A percentile compares a stretch with the other conserved stretches of the same genome.
These are phyloP conservation scores for Notarius quadriscutis DNA, from an alignment of 2,113 vertebrate genomes.

Conservation along the genomic window DNA sequence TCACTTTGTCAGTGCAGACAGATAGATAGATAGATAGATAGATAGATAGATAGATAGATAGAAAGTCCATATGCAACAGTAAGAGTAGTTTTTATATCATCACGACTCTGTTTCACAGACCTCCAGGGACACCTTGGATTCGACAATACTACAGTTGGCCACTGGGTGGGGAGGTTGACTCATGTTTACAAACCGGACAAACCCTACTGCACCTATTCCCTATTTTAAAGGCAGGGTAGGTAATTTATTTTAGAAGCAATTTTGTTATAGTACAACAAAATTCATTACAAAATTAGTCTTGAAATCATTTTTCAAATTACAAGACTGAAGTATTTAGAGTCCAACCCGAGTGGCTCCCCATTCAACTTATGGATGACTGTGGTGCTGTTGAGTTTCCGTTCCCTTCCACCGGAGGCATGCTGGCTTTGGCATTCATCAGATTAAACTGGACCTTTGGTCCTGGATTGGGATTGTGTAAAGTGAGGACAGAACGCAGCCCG, in stretches of 20 bases:
- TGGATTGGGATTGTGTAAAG: slow-evolving; percentile 55
- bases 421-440: slow-evolving; percentile 69
- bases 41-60: neutral
- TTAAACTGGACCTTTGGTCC: slow-evolving; percentile 81
- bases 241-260: no score
- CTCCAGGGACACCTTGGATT: neutral
- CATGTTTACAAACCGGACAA: neutral
- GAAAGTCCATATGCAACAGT: neutral
- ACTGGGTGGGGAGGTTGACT: slow-evolving; percentile 17
- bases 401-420: slow-evolving; percentile 52
- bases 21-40: neutral
- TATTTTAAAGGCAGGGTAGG: neutral
- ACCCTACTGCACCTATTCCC: no score
- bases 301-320: no score
- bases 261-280: no score
- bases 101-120: no score
- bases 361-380: slow-evolving; percentile 60
- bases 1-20: neutral
- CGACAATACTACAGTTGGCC: neutral
- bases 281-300: no score
- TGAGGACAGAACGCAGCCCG: slow-evolving; percentile 52
- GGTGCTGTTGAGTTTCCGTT: slow-evolving; percentile 49
- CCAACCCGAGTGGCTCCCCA: no score
- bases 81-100: neutral
- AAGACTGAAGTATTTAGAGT: no score